phyloP scores from a whole-genome alignment of 2,797 vertebrate genomes.

The Poecilia wingei region DNA sequence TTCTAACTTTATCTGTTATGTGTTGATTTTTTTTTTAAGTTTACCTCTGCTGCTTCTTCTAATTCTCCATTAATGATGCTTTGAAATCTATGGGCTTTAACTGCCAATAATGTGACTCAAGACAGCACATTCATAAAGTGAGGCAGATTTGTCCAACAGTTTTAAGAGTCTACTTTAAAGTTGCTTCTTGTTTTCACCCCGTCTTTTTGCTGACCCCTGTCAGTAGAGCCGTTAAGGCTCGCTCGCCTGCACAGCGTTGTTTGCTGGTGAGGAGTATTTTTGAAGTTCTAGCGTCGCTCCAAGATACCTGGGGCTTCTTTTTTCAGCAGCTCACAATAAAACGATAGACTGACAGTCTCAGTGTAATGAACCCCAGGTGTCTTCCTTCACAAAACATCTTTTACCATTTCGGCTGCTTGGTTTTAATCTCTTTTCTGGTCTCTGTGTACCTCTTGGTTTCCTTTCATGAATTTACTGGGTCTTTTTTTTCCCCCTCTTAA shows the following conservation, averaged over 20 bases:
- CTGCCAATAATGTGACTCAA: background rate
- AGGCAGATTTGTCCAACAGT: background rate
- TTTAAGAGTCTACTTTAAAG: slow-evolving; percentile 3
- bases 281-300: slow-evolving; percentile 54
- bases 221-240: background rate
- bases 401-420: slow-evolving; percentile 64
- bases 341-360: background rate
- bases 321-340: slow-evolving; percentile 12
- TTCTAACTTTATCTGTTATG: background rate
- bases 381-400: slow-evolving; percentile 66
- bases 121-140: background rate
- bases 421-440: slow-evolving; percentile 50
- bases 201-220: background rate
- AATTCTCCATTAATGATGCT: background rate
- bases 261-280: slow-evolving; percentile 33
- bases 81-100: background rate
- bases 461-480: slow-evolving; percentile 16
- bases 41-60: background rate
- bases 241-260: slow-evolving; percentile 1
- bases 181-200: background rate
- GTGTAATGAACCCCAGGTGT: slow-evolving; percentile 72
- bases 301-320: slow-evolving; percentile 48
- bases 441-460: slow-evolving; percentile 30
- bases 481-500: slow-evolving; percentile 16
- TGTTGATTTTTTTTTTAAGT: background rate